phyloP scores from a whole-genome alignment of 30 jellyfish, hydroid and myxozoan genomes.

The Turritopsis dohrnii region DNA sequence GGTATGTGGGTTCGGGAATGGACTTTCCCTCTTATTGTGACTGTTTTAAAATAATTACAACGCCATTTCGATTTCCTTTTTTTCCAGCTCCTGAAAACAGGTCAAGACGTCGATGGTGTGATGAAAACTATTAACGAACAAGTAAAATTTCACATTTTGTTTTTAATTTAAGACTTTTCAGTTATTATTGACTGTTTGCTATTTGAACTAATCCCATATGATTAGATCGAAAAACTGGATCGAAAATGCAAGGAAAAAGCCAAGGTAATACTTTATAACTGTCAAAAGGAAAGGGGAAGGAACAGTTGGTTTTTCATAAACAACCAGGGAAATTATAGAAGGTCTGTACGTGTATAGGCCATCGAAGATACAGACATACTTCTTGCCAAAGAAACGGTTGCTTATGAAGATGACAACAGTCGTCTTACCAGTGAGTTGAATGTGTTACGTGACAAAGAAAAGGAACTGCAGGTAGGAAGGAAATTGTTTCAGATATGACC shows the following conservation, averaged over 20 bases:
- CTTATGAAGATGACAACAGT: background rate
- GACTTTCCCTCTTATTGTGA: no score
- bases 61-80: background rate
- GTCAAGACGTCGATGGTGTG: background rate
- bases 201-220: background rate
- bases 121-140: background rate
- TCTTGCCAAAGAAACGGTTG: background rate
- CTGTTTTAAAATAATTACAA: background rate
- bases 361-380: background rate
- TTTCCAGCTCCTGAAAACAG: slow-evolving; percentile 5
- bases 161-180: background rate
- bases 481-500: background rate
- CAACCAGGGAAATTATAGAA: background rate
- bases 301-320: background rate
- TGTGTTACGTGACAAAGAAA: slow-evolving; percentile 21
- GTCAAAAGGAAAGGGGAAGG: background rate
- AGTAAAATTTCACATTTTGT: background rate
- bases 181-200: background rate
- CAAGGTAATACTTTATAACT: slow-evolving; percentile 25
- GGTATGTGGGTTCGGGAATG: no score
- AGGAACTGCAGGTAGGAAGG: slow-evolving; percentile 20
- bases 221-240: slow-evolving; percentile 1
- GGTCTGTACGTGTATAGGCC: background rate
- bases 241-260: slow-evolving; percentile 1
- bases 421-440: slow-evolving; percentile 45